Evolutionary conservation across 2,113 vertebrate species (phyloP).

Genomic region (Sebastes schlegelii): DNA sequence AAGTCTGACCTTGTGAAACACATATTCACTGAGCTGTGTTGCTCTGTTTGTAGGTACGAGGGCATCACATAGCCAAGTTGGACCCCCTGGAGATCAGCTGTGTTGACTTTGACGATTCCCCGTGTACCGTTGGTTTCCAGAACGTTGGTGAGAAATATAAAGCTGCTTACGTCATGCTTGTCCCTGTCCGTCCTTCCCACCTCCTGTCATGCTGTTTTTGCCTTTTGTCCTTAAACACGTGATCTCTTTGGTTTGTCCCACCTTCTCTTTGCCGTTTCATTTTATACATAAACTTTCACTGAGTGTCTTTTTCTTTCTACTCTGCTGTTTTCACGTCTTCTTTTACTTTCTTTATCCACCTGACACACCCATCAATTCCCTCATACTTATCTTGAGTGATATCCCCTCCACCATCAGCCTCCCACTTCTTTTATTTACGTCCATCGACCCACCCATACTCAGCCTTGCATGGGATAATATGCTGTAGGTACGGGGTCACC

Average conservation of each 20-base stretch:
- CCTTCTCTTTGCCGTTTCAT: not conserved
- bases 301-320: not conserved
- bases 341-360: not conserved
- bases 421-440: not conserved
- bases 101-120: constrained; percentile 95
- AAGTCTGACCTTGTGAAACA: not conserved
- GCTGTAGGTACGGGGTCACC: constrained; percentile 89
- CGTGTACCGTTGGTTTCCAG: constrained; percentile 89
- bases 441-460: not conserved
- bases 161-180: constrained; percentile 68
- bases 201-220: not conserved
- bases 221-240: not conserved
- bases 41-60: constrained; percentile 90
- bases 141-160: constrained; percentile 91
- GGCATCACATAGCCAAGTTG: constrained; percentile 96
- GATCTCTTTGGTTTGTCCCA: not conserved
- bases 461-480: constrained; percentile 7
- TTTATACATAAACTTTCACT: not conserved
- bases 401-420: not conserved
- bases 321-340: not conserved
- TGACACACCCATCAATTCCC: not conserved
- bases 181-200: constrained; percentile 1
- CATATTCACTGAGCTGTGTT: constrained; percentile 20
- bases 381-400: not conserved
- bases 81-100: constrained; percentile 97